Evolutionary conservation across 2,797 vertebrate species (phyloP).

Genomic region (Helostoma temminkii): DNA sequence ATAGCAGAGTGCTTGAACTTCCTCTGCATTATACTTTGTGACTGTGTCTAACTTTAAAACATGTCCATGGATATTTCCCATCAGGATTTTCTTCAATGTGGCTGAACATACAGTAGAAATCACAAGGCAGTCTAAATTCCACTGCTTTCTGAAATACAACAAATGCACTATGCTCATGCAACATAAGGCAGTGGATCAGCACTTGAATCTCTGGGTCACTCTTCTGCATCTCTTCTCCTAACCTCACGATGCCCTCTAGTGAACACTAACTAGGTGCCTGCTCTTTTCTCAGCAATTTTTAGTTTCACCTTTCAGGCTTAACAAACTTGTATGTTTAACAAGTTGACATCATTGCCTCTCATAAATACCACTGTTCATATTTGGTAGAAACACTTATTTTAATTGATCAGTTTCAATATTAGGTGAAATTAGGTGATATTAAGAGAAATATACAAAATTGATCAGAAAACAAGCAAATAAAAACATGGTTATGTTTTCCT

Average conservation of each 20-base stretch:
- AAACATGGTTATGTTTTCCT: no score
- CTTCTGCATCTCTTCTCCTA: constrained; percentile 24
- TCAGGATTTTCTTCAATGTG: constrained; percentile 23
- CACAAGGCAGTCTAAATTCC: constrained; percentile 41
- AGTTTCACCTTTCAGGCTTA: not conserved
- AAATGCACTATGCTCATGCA: constrained; percentile 46
- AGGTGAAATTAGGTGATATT: no score
- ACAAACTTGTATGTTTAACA: not conserved
- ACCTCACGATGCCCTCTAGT: constrained; percentile 69
- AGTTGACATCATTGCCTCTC: not conserved
- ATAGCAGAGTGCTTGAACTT: constrained; percentile 60
- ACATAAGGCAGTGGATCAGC: constrained; percentile 31
- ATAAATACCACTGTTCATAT: not conserved
- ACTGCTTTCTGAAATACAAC: constrained; percentile 13
- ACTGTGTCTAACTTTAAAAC: constrained; percentile 56
- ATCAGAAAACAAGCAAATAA: no score
- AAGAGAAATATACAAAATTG: no score
- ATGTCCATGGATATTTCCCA: constrained; percentile 46
- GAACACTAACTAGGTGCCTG: constrained; percentile 23
- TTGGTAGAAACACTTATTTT: not conserved
- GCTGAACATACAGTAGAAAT: constrained; percentile 7
- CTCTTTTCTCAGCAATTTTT: not conserved
- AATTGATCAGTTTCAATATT: no score
- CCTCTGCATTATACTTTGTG: constrained; percentile 64
- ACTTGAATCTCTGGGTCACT: constrained; percentile 15